Percentiles rank a stretch among this genome's conserved stretches.
phyloP scores from a whole-genome alignment of 2,797 vertebrate species.

The Tachyglossus aculeatus region DNA sequence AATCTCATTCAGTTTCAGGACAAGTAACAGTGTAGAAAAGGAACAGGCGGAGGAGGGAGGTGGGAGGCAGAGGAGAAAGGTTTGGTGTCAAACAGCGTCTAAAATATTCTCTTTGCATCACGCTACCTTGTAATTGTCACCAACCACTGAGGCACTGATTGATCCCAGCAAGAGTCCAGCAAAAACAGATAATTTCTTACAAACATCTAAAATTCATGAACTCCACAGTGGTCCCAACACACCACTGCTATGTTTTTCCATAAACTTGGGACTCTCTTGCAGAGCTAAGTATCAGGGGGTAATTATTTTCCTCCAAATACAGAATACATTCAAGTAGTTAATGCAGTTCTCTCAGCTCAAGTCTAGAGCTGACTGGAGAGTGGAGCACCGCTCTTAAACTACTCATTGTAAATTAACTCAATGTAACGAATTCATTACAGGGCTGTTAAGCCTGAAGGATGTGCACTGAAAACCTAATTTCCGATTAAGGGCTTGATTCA shows the following conservation, averaged over 20 bases:
- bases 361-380: constrained; percentile 35
- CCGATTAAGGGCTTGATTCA: constrained; percentile 66
- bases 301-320: constrained; percentile 27
- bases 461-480: constrained; percentile 52
- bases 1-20: background rate
- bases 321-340: constrained; percentile 68
- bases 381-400: constrained; percentile 34
- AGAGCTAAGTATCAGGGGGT: constrained; percentile 55
- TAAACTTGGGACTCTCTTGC: constrained; percentile 53
- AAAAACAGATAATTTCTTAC: constrained; percentile 73
- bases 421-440: constrained; percentile 63
- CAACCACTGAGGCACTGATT: constrained; percentile 75
- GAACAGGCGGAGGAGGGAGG: background rate
- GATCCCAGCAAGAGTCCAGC: constrained; percentile 72
- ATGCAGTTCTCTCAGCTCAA: constrained; percentile 57
- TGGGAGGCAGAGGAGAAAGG: constrained; percentile 25
- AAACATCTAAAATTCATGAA: constrained; percentile 72
- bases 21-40: background rate
- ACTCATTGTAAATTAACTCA: constrained; percentile 69
- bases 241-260: constrained; percentile 45
- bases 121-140: constrained; percentile 75
- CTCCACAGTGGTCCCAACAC: constrained; percentile 45
- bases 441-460: constrained; percentile 48
- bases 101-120: constrained; percentile 71
- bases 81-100: constrained; percentile 70